Evolutionary conservation across 2,797 vertebrate genomes (phyloP).

Genomic region (Saguinus oedipus): DNA sequence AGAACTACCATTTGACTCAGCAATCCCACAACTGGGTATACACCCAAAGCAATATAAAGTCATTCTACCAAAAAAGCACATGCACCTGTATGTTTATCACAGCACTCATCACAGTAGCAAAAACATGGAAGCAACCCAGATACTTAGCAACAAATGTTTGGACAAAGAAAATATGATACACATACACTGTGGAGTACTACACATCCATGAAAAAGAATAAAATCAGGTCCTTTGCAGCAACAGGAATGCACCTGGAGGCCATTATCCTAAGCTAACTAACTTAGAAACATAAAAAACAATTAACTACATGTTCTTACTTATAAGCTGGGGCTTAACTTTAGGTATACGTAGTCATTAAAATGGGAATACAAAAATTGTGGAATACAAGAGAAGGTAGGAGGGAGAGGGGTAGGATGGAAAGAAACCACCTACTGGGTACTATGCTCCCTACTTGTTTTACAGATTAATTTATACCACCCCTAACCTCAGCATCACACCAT

Average conservation of each 20-base stretch:
- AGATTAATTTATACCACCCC: no score
- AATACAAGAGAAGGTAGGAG: no score
- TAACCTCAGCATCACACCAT: no score
- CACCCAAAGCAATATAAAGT: not conserved
- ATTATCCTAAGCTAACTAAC: not conserved
- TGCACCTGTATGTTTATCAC: not conserved
- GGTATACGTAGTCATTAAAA: no score
- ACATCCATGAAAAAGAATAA: not conserved
- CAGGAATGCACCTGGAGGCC: not conserved
- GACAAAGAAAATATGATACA: not conserved
- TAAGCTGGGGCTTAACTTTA: not conserved
- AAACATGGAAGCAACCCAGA: not conserved
- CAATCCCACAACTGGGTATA: not conserved
- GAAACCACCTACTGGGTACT: no score
- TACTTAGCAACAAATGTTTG: not conserved
- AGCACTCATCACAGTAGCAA: not conserved
- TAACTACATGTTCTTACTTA: not conserved
- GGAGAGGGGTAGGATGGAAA: no score
- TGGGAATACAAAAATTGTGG: no score
- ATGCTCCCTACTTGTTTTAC: no score
- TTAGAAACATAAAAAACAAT: not conserved
- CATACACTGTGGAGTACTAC: not conserved
- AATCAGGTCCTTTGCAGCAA: not conserved
- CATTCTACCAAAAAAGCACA: not conserved
- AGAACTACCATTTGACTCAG: not conserved